phyloP scores from a whole-genome alignment of 2,888 invertebrate species.

The Tanypteryx hageni region DNA sequence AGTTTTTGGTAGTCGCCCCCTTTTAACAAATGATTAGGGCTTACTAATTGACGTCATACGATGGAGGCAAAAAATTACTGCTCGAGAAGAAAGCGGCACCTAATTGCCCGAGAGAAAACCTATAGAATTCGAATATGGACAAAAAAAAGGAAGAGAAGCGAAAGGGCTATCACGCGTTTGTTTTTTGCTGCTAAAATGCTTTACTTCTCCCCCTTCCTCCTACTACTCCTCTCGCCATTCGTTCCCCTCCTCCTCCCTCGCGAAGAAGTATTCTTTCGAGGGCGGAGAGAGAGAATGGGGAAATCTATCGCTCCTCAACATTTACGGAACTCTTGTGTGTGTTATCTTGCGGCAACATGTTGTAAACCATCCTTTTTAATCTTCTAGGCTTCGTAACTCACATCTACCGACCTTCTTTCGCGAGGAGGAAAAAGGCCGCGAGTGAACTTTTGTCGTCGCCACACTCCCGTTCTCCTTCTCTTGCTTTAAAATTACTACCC shows the following conservation, averaged over 20 bases:
- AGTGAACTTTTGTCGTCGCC: constrained; percentile 18
- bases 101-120: constrained; percentile 17
- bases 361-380: constrained; percentile 28
- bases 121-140: constrained; percentile 35
- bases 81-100: constrained; percentile 18
- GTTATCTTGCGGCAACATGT: constrained; percentile 28
- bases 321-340: constrained; percentile 1
- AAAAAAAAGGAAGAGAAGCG: neutral
- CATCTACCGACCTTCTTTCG: neutral
- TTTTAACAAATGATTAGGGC: constrained; percentile 32
- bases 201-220: neutral
- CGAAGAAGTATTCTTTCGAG: neutral
- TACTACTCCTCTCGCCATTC: neutral
- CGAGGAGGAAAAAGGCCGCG: constrained; percentile 5
- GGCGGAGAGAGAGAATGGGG: neutral
- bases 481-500: constrained; percentile 5
- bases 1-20: neutral
- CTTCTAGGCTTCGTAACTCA: constrained; percentile 3
- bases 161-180: constrained; percentile 6
- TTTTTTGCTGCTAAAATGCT: neutral
- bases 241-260: neutral
- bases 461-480: neutral
- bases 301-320: constrained; percentile 13
- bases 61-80: constrained; percentile 23
- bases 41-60: constrained; percentile 35